Percentiles rank a stretch among this genome's conserved stretches.
Evolutionary conservation across 2,797 vertebrate species (phyloP).

Genomic region (Myiothlypis chrysogaster): DNA sequence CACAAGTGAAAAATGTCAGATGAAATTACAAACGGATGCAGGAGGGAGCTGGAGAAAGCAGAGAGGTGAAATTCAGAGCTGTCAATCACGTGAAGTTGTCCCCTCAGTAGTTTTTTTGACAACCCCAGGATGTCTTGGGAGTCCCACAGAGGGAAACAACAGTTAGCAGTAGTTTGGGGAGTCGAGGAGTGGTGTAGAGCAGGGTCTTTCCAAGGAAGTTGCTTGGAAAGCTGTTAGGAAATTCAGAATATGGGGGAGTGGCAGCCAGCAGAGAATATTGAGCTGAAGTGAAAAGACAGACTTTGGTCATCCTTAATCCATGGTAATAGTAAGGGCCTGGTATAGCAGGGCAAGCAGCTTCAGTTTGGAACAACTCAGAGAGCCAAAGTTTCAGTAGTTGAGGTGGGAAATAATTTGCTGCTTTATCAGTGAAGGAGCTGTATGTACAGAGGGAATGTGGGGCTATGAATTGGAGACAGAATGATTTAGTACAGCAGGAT

Average conservation of each 20-base stretch:
- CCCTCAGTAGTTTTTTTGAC: neutral
- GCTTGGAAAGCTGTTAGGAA: neutral
- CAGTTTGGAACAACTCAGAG: neutral
- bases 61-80: neutral
- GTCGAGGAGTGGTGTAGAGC: neutral
- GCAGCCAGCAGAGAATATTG: neutral
- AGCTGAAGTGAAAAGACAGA: neutral
- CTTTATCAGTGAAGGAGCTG: neutral
- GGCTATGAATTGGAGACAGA: slow-evolving; percentile 32
- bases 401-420: slow-evolving; percentile 16
- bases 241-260: neutral
- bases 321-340: neutral
- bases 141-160: neutral
- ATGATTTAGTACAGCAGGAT: slow-evolving; percentile 48
- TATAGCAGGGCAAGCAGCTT: neutral
- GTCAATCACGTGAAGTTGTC: neutral
- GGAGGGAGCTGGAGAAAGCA: neutral
- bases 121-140: neutral
- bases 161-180: neutral
- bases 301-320: neutral
- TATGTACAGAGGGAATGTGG: neutral
- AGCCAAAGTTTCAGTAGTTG: neutral
- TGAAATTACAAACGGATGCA: neutral
- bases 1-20: neutral
- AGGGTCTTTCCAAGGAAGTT: neutral